Percentiles rank a stretch among this genome's conserved stretches.
Conservation (phyloP, 1,140 invertebrate genomes). For the Scaptomyza montana region DNA sequence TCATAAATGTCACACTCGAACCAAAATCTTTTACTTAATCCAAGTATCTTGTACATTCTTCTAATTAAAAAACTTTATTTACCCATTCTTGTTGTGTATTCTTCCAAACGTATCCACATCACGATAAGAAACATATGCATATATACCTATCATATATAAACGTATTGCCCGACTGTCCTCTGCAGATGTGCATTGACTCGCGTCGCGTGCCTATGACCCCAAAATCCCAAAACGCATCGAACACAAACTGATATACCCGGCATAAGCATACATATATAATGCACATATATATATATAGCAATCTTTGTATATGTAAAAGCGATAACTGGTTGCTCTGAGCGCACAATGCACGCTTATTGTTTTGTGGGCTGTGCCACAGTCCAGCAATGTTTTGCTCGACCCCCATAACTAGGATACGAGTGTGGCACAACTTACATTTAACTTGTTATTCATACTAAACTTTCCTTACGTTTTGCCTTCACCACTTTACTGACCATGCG, state of each 20-base stretch:
- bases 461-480: neutral
- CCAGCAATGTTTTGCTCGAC: slow-evolving; percentile 35
- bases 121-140: slow-evolving; percentile 29
- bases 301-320: slow-evolving; percentile 1
- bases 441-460: slow-evolving; percentile 38
- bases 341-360: slow-evolving; percentile 54
- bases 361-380: slow-evolving; percentile 8
- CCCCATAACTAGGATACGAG: slow-evolving; percentile 28
- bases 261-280: slow-evolving; percentile 17
- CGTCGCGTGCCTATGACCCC: slow-evolving; percentile 35
- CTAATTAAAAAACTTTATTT: no score
- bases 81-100: neutral
- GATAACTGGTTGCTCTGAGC: slow-evolving; percentile 1
- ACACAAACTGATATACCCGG: slow-evolving; percentile 28
- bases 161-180: slow-evolving; percentile 11
- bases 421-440: slow-evolving; percentile 8
- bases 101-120: slow-evolving; percentile 39
- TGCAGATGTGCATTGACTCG: slow-evolving; percentile 8
- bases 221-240: slow-evolving; percentile 52
- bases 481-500: slow-evolving; percentile 9
- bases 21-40: no score
- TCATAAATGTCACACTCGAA: no score
- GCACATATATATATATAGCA: slow-evolving; percentile 6
- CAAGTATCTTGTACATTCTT: no score
- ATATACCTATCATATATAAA: neutral